phyloP scores from a whole-genome alignment of 2,888 invertebrate species.

The Eupithecia insigniata region DNA sequence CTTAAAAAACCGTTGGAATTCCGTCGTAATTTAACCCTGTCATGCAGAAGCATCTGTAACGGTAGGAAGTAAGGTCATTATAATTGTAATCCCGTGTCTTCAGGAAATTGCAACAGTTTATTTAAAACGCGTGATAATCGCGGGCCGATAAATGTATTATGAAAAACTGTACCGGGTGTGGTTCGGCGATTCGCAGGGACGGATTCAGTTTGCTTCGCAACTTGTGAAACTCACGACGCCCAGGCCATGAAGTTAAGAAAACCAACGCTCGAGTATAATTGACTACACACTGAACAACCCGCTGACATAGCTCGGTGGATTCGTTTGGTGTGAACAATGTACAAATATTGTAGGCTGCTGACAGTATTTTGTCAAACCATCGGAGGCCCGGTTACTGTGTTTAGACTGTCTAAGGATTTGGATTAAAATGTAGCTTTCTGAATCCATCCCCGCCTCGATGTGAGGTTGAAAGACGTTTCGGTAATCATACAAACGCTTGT shows the following conservation, averaged over 20 bases:
- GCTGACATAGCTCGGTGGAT: neutral
- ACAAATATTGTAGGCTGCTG: neutral
- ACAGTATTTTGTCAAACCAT: neutral
- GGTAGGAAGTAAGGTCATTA: conserved; percentile 31
- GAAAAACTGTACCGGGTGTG: conserved; percentile 41
- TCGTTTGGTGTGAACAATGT: neutral
- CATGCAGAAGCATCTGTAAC: conserved; percentile 52
- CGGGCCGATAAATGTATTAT: conserved; percentile 60
- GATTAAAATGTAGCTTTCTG: conserved; percentile 7
- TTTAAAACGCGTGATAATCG: conserved; percentile 55
- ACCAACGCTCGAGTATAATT: neutral
- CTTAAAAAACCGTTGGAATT: conserved; percentile 1
- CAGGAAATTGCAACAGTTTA: conserved; percentile 44
- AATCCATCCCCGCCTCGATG: conserved; percentile 33
- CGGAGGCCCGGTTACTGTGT: neutral
- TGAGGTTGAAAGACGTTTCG: conserved; percentile 49
- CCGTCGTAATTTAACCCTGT: neutral
- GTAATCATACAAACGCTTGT: conserved; percentile 49
- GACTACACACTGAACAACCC: neutral
- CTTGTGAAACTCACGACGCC: neutral
- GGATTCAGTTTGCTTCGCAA: conserved; percentile 18
- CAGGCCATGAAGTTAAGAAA: neutral
- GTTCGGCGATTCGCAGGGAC: conserved; percentile 28
- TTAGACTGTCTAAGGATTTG: neutral
- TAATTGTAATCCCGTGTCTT: conserved; percentile 48